Evolutionary conservation across 2,888 invertebrate species (phyloP).

Genomic region (Dichetophora obliterata): DNA sequence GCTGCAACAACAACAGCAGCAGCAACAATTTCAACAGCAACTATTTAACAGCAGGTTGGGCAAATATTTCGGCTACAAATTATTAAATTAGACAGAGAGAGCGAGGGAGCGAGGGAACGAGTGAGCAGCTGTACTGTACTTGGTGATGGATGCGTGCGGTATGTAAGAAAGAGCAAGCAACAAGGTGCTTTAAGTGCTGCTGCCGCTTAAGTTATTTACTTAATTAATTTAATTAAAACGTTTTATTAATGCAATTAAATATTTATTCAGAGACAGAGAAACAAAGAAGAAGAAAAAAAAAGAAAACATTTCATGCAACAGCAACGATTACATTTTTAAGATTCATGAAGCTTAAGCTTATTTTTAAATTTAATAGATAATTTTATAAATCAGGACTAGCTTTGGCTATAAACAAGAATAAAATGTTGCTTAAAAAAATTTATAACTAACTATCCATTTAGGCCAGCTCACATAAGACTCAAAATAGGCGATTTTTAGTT

Average conservation of each 20-base stretch:
- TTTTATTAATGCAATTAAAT: neutral
- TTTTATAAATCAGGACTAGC: neutral
- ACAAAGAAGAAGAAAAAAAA: neutral
- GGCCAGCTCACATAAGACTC: too few species aligned
- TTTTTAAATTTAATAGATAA: neutral
- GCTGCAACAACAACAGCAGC: constrained; percentile 28
- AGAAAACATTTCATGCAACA: constrained; percentile 18
- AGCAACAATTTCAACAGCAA: constrained; percentile 50
- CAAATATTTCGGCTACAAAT: constrained; percentile 52
- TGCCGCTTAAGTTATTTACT: constrained; percentile 2
- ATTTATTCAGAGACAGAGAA: neutral
- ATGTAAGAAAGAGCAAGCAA: neutral
- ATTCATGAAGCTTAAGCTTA: constrained; percentile 15
- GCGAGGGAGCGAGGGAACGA: neutral
- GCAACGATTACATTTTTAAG: constrained; percentile 40
- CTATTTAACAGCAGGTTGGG: constrained; percentile 49
- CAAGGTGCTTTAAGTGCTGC: neutral
- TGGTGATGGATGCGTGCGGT: too few species aligned
- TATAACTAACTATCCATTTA: too few species aligned
- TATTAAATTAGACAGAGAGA: constrained; percentile 48
- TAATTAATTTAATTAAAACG: neutral
- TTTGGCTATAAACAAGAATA: constrained; percentile 6
- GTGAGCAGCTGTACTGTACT: neutral
- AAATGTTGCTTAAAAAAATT: too few species aligned
- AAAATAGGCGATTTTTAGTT: too few species aligned